phyloP scores from a whole-genome alignment of 2,797 vertebrate genomes.

The Cryptoblepharus egeriae region DNA sequence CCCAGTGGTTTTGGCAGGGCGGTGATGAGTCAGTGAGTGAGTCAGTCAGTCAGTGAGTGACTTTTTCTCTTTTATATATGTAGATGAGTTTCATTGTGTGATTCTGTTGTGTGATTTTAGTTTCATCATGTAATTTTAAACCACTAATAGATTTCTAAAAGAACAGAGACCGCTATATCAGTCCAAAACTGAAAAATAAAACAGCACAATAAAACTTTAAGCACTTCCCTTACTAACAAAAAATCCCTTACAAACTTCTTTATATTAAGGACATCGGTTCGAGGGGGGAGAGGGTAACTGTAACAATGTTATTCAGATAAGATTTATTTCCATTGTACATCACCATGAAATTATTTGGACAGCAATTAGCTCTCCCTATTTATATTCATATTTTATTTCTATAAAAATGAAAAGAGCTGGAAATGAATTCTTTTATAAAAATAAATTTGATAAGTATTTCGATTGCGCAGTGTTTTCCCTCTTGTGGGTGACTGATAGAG shows the following conservation, averaged over 20 bases:
- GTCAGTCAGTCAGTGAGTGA: too few species aligned
- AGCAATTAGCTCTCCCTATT: conserved; percentile 16
- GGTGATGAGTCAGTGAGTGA: too few species aligned
- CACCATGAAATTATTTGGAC: conserved; percentile 19
- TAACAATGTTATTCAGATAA: background rate
- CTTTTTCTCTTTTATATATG: too few species aligned
- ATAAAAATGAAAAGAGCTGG: background rate
- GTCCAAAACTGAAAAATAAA: background rate
- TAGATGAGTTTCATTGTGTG: background rate
- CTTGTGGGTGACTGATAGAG: background rate
- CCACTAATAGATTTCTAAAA: background rate
- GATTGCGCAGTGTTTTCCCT: background rate
- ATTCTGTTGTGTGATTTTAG: too few species aligned
- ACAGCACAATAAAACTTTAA: background rate
- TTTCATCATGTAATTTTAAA: too few species aligned
- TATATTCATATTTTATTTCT: conserved; percentile 27
- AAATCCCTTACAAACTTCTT: background rate
- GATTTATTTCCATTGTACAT: conserved; percentile 16
- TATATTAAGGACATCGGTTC: background rate
- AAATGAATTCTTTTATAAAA: conserved; percentile 7
- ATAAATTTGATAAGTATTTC: conserved; percentile 13
- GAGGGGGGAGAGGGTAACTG: background rate
- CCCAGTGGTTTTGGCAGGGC: too few species aligned
- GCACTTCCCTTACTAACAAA: background rate
- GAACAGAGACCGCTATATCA: background rate